Conservation (phyloP, 2,797 vertebrate species). For the Okamejei kenojei region DNA sequence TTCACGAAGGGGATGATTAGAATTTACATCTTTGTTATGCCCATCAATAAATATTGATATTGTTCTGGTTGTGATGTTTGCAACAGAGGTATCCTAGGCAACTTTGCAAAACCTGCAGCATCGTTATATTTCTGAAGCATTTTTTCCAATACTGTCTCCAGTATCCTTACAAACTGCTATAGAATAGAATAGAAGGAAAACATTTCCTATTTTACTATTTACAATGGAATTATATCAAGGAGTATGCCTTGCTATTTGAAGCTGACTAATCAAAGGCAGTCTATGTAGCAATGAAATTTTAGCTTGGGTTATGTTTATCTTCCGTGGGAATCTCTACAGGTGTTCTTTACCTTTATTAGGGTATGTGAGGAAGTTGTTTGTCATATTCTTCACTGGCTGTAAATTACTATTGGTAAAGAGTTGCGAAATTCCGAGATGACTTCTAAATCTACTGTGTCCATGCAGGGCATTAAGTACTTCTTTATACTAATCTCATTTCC, state of each 20-base stretch:
- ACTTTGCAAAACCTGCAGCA: not conserved
- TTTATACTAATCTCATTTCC: too few species aligned
- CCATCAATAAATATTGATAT: not conserved
- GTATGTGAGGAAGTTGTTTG: not conserved
- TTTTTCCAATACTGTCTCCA: not conserved
- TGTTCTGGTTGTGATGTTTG: not conserved
- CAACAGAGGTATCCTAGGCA: not conserved
- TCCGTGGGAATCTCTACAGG: not conserved
- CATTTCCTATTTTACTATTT: not conserved
- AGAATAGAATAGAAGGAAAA: not conserved
- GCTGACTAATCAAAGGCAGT: not conserved
- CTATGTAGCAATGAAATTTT: not conserved
- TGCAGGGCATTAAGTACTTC: too few species aligned
- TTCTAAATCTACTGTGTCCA: too few species aligned
- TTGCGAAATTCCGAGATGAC: too few species aligned
- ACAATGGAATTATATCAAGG: not conserved
- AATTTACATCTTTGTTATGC: not conserved
- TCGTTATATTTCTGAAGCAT: not conserved
- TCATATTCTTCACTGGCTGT: not conserved
- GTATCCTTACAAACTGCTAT: not conserved
- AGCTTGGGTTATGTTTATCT: not conserved
- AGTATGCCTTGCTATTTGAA: not conserved
- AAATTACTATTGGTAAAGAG: not conserved
- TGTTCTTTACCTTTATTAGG: not conserved
- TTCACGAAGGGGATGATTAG: not conserved